Evolutionary conservation across 1,140 invertebrate species (phyloP).

Genomic region (Uloborus diversus): DNA sequence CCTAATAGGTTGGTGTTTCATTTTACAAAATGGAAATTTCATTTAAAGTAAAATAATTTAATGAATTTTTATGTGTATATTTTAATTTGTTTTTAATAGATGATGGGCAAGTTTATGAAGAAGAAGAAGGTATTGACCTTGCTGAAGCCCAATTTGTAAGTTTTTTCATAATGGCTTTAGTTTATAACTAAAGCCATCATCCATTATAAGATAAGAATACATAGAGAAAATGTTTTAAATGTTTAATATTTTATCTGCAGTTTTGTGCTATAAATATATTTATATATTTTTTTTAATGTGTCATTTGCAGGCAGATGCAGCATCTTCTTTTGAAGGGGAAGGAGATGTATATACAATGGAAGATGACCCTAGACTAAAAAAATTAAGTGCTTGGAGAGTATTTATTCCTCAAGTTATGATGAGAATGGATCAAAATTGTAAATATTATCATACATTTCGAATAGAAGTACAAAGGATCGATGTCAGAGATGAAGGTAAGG

Average conservation of each 20-base stretch:
- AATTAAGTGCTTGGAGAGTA: slow-evolving; percentile 77
- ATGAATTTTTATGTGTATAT: neutral
- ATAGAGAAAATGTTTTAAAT: no score
- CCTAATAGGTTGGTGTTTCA: no score
- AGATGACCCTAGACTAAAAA: slow-evolving; percentile 69
- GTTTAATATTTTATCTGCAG: no score
- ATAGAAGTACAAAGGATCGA: slow-evolving; percentile 73
- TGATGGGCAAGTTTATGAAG: slow-evolving; percentile 57
- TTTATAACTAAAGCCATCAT: no score
- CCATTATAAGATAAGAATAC: no score
- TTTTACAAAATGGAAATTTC: no score
- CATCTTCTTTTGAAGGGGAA: neutral
- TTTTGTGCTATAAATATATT: no score
- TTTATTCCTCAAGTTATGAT: slow-evolving; percentile 72
- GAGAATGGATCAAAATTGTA: slow-evolving; percentile 65
- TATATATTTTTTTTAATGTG: no score
- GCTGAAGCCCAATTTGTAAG: slow-evolving; percentile 57
- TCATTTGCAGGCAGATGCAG: neutral
- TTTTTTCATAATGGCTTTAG: no score
- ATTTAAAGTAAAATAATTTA: no score
- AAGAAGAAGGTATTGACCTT: slow-evolving; percentile 54
- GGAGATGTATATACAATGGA: slow-evolving; percentile 58
- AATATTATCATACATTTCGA: slow-evolving; percentile 70
- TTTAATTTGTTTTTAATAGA: slow-evolving; percentile 39
- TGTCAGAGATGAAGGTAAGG: slow-evolving; percentile 61